phyloP scores from a whole-genome alignment of 2,888 invertebrate genomes.

The Chaitophorus viminalis region DNA sequence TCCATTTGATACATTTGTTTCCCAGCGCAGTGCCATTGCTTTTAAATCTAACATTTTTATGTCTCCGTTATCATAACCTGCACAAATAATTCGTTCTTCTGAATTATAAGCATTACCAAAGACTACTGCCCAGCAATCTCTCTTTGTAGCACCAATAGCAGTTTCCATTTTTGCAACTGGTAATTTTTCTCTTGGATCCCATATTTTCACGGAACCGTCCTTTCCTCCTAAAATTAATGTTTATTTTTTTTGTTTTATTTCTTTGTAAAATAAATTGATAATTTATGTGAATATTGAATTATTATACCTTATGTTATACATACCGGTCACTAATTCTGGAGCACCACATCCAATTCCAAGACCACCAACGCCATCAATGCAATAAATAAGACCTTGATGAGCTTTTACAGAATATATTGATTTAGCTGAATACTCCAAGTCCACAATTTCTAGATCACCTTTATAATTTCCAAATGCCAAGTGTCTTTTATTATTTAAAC shows the following conservation, averaged over 20 bases:
- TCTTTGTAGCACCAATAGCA: constrained; percentile 73
- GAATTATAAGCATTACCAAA: constrained; percentile 90
- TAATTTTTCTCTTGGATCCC: constrained; percentile 92
- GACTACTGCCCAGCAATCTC: constrained; percentile 94
- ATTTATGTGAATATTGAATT: constrained; percentile 24
- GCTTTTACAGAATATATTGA: constrained; percentile 83
- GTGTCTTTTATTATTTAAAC: constrained; percentile 80
- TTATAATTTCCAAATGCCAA: constrained; percentile 92
- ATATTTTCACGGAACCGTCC: constrained; percentile 84
- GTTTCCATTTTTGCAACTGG: constrained; percentile 93
- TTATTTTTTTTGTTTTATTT: not conserved
- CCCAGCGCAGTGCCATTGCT: constrained; percentile 86
- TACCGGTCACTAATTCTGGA: constrained; percentile 94
- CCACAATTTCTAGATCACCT: constrained; percentile 86
- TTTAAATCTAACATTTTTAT: constrained; percentile 92
- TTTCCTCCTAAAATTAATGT: constrained; percentile 66
- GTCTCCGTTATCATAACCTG: constrained; percentile 97
- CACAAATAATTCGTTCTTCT: constrained; percentile 84
- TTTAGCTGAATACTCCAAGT: constrained; percentile 77
- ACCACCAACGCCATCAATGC: constrained; percentile 92
- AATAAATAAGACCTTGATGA: constrained; percentile 88
- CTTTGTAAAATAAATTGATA: not conserved
- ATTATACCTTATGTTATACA: too few species aligned
- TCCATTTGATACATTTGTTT: constrained; percentile 91
- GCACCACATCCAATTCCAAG: constrained; percentile 83